Base-by-base conservation (phyloP, 2,888 invertebrate genomes). In the Rhopalosiphum nymphaeae region DNA sequence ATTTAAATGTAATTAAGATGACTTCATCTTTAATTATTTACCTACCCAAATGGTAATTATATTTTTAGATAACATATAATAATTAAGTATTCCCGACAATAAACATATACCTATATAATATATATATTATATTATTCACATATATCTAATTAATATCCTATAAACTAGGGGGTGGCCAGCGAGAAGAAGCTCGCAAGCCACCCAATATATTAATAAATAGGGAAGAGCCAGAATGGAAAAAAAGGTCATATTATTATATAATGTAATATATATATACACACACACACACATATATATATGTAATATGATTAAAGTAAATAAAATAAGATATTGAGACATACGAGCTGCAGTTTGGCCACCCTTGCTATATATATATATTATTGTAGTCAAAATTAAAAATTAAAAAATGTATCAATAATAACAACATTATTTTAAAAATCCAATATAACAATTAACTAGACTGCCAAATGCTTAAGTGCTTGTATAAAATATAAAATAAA, bases 381-480 rank as follows among this genome's bases (percentile, higher is more conserved):
- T n/a, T 13, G n/a, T 67, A 13, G n/a, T 67, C 67, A 67, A 67
- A 67, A 67, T 36, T 16, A 36, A 36, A 36, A 67, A 67, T n/a
- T n/a, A 67, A n/a, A 67, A 67, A 67, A 67, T n/a, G n/a, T 67
- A 29, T 61, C n/a, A 67, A 67, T n/a, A 67, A 67, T n/a, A 67
- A n/a, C 67, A 67, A 67, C n/a, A n/a, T n/a, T 67, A 36, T 36
- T 36, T 67, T 67, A 16, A 67, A n/a, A 36, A 16, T n/a, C 5
- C n/a, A 67, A 67, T 67, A n/a, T n/a, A 67, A 67, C 16, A 67
- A 67, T 67, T n/a, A 67, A 67, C n/a, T 67, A n/a, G n/a, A 16
- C n/a, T n/a, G 16, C 5, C n/a, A 16, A 53, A 21, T 4, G 21
- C 21, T 21, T 53, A 53, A 53, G 53, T 53, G 53, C 21, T 53